Evolutionary conservation across 2,797 vertebrate species (phyloP).

Genomic region (Clarias fuscus): DNA sequence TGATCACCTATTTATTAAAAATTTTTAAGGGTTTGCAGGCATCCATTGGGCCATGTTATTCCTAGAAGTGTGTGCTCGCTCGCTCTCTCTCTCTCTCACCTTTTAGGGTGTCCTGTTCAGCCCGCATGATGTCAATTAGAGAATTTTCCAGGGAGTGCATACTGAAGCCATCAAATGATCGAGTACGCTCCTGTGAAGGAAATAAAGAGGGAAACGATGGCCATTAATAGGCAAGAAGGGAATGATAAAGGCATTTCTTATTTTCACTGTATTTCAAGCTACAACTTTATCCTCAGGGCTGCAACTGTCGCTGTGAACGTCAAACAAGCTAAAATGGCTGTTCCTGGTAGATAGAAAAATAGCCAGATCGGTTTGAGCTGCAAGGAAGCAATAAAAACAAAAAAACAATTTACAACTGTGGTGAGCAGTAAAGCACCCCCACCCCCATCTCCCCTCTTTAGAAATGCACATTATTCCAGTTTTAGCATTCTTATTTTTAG

Average conservation of each 20-base stretch:
- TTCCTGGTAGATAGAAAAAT: not conserved
- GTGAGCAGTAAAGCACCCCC: not conserved
- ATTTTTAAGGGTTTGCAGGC: not conserved
- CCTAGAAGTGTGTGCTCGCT: not conserved
- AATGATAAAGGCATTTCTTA: conserved; percentile 30
- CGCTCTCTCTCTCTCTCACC: conserved; percentile 71
- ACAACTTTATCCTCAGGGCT: not conserved
- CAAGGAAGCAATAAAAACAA: not conserved
- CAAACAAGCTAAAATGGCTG: not conserved
- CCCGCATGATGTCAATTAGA: conserved; percentile 99
- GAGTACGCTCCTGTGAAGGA: conserved; percentile 55
- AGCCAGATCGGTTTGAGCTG: not conserved
- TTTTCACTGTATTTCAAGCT: conserved; percentile 21
- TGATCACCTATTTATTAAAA: not conserved
- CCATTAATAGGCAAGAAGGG: conserved; percentile 23
- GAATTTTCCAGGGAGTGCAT: conserved; percentile 99
- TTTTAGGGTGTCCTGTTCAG: conserved; percentile 99
- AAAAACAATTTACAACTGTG: not conserved
- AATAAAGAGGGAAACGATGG: conserved; percentile 11
- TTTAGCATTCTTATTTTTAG: no score
- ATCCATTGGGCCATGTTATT: not conserved
- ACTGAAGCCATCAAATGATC: conserved; percentile 92
- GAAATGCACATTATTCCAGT: no score
- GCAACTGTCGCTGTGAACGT: not conserved
- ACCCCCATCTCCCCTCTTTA: no score